Conservation (phyloP, 2,797 vertebrate genomes). For the Avahi laniger region DNA sequence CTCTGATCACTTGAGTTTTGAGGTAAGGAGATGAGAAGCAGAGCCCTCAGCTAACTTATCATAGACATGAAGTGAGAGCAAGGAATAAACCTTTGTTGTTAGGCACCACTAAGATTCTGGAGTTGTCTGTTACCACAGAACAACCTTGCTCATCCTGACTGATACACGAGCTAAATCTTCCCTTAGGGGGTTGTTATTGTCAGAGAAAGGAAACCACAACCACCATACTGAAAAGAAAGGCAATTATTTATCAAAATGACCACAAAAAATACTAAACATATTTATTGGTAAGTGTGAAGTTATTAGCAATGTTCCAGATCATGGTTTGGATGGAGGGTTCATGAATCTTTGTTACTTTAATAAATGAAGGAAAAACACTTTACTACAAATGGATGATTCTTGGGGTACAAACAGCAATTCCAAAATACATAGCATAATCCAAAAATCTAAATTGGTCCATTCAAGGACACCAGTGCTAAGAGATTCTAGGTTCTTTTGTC, state of each 20-base stretch:
- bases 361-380: not conserved
- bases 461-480: not conserved
- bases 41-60: not conserved
- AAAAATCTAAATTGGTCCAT: not conserved
- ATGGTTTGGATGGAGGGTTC: not conserved
- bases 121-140: not conserved
- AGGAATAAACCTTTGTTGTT: not conserved
- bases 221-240: slow-evolving; percentile 11
- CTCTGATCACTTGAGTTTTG: not conserved
- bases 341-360: not conserved
- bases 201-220: slow-evolving; percentile 15
- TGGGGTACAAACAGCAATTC: not conserved
- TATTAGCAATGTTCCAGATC: slow-evolving; percentile 4
- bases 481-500: not conserved
- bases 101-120: not conserved
- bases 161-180: not conserved
- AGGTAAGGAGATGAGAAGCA: not conserved
- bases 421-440: not conserved
- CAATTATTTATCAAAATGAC: not conserved
- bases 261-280: not conserved
- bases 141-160: not conserved
- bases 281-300: not conserved
- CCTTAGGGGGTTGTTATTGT: slow-evolving; percentile 13
- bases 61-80: not conserved
- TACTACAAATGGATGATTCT: not conserved